Base-by-base conservation (phyloP, 2,888 invertebrate genomes). In the Amphiduros pacificus region DNA sequence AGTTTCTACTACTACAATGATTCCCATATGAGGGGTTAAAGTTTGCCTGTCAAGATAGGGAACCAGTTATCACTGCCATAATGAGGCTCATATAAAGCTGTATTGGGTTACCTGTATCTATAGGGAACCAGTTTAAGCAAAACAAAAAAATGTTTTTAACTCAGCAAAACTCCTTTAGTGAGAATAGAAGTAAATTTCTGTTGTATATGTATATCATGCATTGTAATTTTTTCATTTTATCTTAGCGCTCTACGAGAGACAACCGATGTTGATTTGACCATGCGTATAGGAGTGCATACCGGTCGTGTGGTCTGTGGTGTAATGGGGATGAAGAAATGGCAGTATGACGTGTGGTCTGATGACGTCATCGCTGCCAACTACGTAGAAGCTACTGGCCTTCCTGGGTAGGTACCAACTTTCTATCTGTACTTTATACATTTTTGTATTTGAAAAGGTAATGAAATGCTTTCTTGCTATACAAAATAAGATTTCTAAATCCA, bases 201-300 rank as follows among this genome's bases (percentile, higher is more conserved):
- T n/a, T n/a, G n/a, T n/a, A n/a, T n/a, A n/a, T n/a, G n/a, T n/a
- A n/a, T n/a, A n/a, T n/a, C n/a, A n/a, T n/a, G n/a, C n/a, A 36
- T 11, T 36, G 9, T 36, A 14, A 9, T 17, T 36, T 36, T 36
- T 36, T 17, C 9, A 11, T 36, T 36, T 40, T 71, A 70, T 14
- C n/a, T n/a, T 76, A 91, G 91, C 67, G 89, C 90, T 67, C 92
- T 94, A 63, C 92, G 93, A 64, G 93, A 93, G 83, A 91, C 92
- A 51, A 93, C 93, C 2, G 94, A 93, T 79, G 92, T 94, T n/a
- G 90, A 91, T 76, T 85, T 94, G 66, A 93, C 93, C 84, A 93
- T 94, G 93, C 87, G 94, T 65, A 94, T 94, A 60, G 94, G 94
- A 64, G 92, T 94, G 65, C 94, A 94, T 83, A 92, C 93, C 0